phyloP scores from a whole-genome alignment of 2,888 invertebrate genomes.

The Liodrosophila aerea region DNA sequence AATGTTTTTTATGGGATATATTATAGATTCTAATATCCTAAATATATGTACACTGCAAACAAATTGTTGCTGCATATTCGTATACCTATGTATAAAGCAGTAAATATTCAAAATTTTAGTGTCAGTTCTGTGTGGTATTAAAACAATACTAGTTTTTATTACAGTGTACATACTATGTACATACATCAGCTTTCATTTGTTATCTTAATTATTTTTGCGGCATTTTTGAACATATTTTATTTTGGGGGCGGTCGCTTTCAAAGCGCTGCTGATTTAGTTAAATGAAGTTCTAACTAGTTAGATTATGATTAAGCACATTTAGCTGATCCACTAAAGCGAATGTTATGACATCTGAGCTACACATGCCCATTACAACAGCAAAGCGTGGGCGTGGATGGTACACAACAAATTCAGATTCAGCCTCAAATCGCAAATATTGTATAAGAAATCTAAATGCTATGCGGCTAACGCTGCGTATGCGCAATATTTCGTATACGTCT shows the following conservation, averaged over 20 bases:
- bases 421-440: not conserved
- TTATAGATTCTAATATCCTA: no score
- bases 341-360: no score
- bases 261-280: not conserved
- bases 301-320: not conserved
- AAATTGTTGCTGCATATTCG: no score
- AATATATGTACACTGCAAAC: no score
- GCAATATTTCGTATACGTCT: constrained; percentile 18
- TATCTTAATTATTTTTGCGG: constrained; percentile 1
- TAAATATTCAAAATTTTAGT: no score
- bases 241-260: not conserved
- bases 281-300: constrained; percentile 5
- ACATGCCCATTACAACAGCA: no score
- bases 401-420: not conserved
- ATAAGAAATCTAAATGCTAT: not conserved
- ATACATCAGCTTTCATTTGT: not conserved
- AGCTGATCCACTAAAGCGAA: no score
- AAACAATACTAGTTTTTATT: no score
- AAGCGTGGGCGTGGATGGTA: constrained; percentile 27
- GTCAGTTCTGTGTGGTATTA: no score
- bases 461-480: constrained; percentile 42
- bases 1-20: no score
- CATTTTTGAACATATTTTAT: constrained; percentile 11
- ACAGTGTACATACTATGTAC: not conserved
- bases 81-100: no score